Percentiles rank a stretch among this genome's conserved stretches.
Evolutionary conservation across 2,888 invertebrate genomes (phyloP).

Genomic region (Plutella xylostella): DNA sequence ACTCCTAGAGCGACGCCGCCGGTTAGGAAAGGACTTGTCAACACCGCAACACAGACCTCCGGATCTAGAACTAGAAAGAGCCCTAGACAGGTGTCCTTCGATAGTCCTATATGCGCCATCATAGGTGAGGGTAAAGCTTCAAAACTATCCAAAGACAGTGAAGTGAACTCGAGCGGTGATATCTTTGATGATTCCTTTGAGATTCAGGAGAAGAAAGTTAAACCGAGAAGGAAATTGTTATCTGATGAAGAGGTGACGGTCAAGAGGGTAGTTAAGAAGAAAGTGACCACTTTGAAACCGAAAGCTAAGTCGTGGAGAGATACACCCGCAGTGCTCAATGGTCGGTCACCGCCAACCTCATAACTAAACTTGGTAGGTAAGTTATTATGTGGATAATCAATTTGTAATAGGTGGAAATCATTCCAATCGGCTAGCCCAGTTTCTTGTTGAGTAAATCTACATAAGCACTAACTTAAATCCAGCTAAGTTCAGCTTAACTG

Average conservation of each 20-base stretch:
- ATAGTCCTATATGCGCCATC: slow-evolving; percentile 46
- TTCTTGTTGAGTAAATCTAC: too few relatives aligned
- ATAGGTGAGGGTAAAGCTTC: slow-evolving; percentile 31
- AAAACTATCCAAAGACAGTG: slow-evolving; percentile 19
- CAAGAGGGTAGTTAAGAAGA: slow-evolving; percentile 47
- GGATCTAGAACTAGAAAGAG: slow-evolving; percentile 32
- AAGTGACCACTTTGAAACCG: slow-evolving; percentile 32
- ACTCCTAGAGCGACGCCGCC: slow-evolving; percentile 50
- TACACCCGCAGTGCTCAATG: slow-evolving; percentile 42
- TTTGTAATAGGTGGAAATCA: too few relatives aligned
- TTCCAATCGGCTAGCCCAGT: too few relatives aligned
- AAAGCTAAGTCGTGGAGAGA: slow-evolving; percentile 50
- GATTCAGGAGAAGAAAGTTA: slow-evolving; percentile 42
- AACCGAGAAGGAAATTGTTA: slow-evolving; percentile 40
- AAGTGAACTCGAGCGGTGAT: slow-evolving; percentile 44
- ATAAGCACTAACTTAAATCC: too few relatives aligned
- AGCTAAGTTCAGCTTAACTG: too few relatives aligned
- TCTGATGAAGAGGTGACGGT: slow-evolving; percentile 42
- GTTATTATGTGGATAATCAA: too few relatives aligned
- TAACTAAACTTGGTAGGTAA: too few relatives aligned
- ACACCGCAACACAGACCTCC: slow-evolving; percentile 57
- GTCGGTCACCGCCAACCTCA: slow-evolving; percentile 44
- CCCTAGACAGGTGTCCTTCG: slow-evolving; percentile 46
- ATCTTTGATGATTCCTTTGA: slow-evolving; percentile 57
- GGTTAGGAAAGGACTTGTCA: slow-evolving; percentile 43